Evolutionary conservation across 1,140 invertebrate species (phyloP).

Genomic region (Lasioglossum albipes): DNA sequence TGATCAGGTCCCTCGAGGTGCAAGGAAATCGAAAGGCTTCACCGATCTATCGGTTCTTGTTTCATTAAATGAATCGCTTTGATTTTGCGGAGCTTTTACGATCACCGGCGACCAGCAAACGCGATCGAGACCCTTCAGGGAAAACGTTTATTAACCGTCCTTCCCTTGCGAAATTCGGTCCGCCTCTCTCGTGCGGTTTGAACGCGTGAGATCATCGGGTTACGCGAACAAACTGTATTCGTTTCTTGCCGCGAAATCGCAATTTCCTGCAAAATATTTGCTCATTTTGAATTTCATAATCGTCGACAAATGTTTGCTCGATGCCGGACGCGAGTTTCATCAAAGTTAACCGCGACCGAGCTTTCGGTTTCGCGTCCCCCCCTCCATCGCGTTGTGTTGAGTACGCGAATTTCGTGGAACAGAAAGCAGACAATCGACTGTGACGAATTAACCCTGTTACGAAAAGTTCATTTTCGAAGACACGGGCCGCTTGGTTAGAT

Average conservation of each 20-base stretch:
- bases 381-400: no score
- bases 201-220: neutral
- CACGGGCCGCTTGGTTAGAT: no score
- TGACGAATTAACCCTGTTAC: neutral
- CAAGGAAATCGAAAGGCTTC: no score
- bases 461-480: no score
- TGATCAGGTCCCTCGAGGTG: no score
- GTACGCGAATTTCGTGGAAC: neutral
- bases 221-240: no score
- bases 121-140: no score
- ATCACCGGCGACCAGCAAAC: no score
- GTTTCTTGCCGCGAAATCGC: neutral
- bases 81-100: no score
- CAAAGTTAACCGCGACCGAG: neutral
- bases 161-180: neutral
- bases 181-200: neutral
- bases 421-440: neutral
- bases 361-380: neutral
- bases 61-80: no score
- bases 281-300: slow-evolving; percentile 24
- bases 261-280: neutral
- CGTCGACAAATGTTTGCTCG: slow-evolving; percentile 14
- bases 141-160: no score
- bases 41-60: no score
- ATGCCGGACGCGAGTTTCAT: neutral